Conservation (phyloP, 2,888 invertebrate genomes). For the Calameuta filiformis region DNA sequence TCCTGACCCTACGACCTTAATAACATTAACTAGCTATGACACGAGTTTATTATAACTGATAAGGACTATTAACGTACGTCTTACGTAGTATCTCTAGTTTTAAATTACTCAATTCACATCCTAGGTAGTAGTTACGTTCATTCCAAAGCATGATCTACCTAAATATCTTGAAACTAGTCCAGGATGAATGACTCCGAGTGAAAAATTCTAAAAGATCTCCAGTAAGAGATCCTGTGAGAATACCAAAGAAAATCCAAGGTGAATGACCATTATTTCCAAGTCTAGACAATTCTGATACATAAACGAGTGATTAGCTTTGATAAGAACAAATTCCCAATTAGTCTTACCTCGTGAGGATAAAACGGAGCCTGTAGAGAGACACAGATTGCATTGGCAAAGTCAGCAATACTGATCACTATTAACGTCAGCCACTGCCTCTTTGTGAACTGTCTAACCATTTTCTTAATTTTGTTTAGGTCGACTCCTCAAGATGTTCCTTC, state of each 20-base stretch:
- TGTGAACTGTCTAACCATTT: constrained; percentile 75
- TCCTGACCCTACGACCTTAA: not conserved
- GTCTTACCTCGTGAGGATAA: constrained; percentile 83
- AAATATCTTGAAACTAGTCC: not conserved
- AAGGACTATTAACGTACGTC: not conserved
- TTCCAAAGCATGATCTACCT: not conserved
- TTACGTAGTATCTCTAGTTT: not conserved
- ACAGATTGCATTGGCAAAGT: constrained; percentile 87
- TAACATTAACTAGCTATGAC: not conserved
- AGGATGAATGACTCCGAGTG: not conserved
- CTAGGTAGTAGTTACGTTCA: not conserved
- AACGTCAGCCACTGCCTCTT: constrained; percentile 83
- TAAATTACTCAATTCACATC: not conserved
- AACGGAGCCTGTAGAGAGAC: constrained; percentile 88
- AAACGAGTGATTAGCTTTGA: not conserved
- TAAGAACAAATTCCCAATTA: constrained; percentile 14
- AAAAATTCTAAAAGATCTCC: not conserved
- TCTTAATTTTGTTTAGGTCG: constrained; percentile 13
- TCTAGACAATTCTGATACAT: not conserved
- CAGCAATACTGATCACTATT: constrained; percentile 81
- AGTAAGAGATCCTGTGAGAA: not conserved
- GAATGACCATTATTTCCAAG: not conserved
- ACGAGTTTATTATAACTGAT: not conserved
- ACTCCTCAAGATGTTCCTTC: not conserved
- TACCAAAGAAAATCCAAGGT: not conserved